Evolutionary conservation across 2,888 invertebrate genomes (phyloP), one percentile per base, ranked within the genome.

Genomic region (Megamerina dolium): DNA sequence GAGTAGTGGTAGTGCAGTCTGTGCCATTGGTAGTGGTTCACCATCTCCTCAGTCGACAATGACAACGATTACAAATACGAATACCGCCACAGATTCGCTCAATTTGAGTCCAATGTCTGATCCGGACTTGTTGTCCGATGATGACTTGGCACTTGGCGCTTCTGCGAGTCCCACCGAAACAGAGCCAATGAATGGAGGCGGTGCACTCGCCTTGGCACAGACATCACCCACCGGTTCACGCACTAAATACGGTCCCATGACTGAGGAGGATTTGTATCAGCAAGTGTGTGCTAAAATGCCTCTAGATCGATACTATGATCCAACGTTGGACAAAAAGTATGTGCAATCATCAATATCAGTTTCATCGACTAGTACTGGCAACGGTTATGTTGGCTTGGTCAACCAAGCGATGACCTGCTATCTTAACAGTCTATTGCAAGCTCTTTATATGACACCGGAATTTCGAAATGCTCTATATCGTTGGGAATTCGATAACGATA

Each of bases 321-420:
- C 18, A 4, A 21, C 9, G 12, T 43, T 36, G n/a, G 44, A 42
- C 19, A 47, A 45, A 34, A 41, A 45, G 6, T 37, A 41, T 18
- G 49, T 42, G 10, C 42, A 45, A 2, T 37, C 49, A 2, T 33
- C 50, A 1, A 33, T 46, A n/a, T 36, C 42, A 8, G 40, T 43
- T 14, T 20, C 39, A 2, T 17, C 37, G 6, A 31, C 41, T n/a
- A 49, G 43, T 36, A 46, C 29, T 4, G 19, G 37, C 14, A 49
- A 16, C 5, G 59, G 63, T 12, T 87, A 83, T 67, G 86, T 88
- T 9, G 90, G 89, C 26, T 74, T 90, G 37, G 87, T 89, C 8
- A 90, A 90, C 68, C 87, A 90, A 68, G 90, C 90, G 2, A 92
- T 91, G 90, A 92, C 91, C 0, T 92, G 92, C 65, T 92, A 92